Percentiles rank a stretch among this genome's conserved stretches.
These are phyloP conservation scores for Hirtodrosophila duncani DNA, from an alignment of 2,888 invertebrate species.

Conservation along the genomic window DNA sequence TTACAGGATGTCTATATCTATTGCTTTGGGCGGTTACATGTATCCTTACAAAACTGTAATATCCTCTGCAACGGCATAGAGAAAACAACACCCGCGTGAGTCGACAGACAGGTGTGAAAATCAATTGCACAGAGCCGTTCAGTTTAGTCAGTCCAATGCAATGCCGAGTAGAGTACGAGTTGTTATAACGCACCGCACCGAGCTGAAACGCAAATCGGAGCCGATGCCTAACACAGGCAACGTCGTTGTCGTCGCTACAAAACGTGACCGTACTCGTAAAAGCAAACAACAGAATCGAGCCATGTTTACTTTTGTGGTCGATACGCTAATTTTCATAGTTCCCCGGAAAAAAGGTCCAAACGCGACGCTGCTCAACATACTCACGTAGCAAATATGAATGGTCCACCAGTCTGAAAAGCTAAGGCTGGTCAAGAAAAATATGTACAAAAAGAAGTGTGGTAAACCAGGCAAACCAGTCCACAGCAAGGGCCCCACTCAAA, in stretches of 20 bases:
- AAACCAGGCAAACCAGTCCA: constrained; percentile 52
- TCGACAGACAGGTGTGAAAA: constrained; percentile 47
- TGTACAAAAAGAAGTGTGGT: constrained; percentile 26
- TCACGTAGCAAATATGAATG: constrained; percentile 64
- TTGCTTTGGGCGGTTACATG: too few relatives aligned
- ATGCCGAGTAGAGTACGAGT: constrained; percentile 27
- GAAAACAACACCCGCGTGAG: constrained; percentile 15
- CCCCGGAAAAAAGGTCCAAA: constrained; percentile 47
- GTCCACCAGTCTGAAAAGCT: constrained; percentile 9
- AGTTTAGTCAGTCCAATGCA: constrained; percentile 16
- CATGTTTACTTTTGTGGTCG: constrained; percentile 64
- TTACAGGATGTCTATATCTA: too few relatives aligned
- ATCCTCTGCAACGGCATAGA: background rate
- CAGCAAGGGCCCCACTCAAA: constrained; percentile 7
- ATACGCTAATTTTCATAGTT: constrained; percentile 69
- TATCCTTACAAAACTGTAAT: too few relatives aligned
- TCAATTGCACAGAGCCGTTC: constrained; percentile 36
- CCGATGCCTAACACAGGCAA: constrained; percentile 3
- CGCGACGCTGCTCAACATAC: too few relatives aligned
- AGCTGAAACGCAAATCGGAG: constrained; percentile 18
- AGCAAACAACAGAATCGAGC: constrained; percentile 19
- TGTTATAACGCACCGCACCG: constrained; percentile 29
- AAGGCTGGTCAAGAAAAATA: constrained; percentile 10
- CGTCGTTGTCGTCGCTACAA: constrained; percentile 20
- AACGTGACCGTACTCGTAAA: constrained; percentile 38